Evolutionary conservation across 2,888 invertebrate species (phyloP).

Genomic region (Catocala fraxini): DNA sequence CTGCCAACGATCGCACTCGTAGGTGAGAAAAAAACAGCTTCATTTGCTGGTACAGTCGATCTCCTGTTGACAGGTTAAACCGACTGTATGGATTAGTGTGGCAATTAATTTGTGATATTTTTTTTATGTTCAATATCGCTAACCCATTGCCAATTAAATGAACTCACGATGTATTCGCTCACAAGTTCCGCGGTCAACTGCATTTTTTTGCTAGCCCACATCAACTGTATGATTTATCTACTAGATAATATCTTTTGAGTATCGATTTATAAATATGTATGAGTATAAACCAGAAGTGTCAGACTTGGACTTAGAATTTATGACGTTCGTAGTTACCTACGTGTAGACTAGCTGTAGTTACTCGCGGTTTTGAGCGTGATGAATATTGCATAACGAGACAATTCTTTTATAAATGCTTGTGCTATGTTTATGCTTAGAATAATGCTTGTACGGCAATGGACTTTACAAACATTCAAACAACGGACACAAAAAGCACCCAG

Average conservation of each 20-base stretch:
- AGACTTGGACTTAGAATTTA: slow-evolving; percentile 10
- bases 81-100: not conserved
- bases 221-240: slow-evolving; percentile 19
- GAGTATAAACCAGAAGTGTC: slow-evolving; percentile 47
- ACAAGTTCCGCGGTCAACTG: slow-evolving; percentile 32
- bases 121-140: not conserved
- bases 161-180: slow-evolving; percentile 25
- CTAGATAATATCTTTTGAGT: slow-evolving; percentile 38
- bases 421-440: too few relatives aligned
- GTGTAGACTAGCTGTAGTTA: not conserved
- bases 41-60: too few relatives aligned
- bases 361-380: not conserved
- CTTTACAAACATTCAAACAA: too few relatives aligned
- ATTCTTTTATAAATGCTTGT: too few relatives aligned
- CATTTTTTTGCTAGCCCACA: slow-evolving; percentile 36
- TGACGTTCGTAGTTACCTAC: not conserved
- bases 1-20: too few relatives aligned
- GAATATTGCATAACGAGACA: too few relatives aligned
- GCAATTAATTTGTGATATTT: slow-evolving; percentile 1
- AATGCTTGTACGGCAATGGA: too few relatives aligned
- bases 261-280: slow-evolving; percentile 43
- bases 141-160: not conserved
- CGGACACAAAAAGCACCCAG: too few relatives aligned
- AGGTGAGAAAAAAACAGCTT: too few relatives aligned
- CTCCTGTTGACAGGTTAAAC: too few relatives aligned